A percentile compares a stretch with the other conserved stretches of the same genome.
Evolutionary conservation across 1,140 invertebrate genomes (phyloP).

Genomic region (Orchestia grillus): DNA sequence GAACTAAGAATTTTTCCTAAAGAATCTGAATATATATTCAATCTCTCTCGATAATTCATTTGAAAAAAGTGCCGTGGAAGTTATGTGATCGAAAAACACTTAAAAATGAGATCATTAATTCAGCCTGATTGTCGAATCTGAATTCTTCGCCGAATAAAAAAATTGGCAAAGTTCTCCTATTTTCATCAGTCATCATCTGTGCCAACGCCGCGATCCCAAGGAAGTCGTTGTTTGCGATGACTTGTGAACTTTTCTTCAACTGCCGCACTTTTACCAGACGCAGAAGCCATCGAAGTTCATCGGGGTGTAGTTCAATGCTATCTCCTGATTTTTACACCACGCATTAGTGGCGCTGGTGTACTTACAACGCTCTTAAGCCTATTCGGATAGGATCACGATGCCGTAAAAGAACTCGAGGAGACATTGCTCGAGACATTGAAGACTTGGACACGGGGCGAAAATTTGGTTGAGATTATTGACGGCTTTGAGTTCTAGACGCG

Average conservation of each 20-base stretch:
- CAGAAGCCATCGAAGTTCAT: background rate
- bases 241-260: background rate
- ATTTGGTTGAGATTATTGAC: background rate
- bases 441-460: background rate
- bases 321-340: background rate
- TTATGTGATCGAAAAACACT: background rate
- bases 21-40: no score
- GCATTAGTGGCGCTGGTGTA: background rate
- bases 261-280: background rate
- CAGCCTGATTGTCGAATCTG: background rate
- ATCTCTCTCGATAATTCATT: no score
- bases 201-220: background rate
- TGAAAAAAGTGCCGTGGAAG: background rate
- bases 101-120: background rate
- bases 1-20: no score
- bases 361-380: background rate
- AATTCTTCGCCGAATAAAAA: background rate
- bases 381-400: background rate
- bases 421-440: background rate
- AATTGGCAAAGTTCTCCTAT: background rate
- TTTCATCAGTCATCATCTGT: background rate
- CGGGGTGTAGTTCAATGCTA: background rate
- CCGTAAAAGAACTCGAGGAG: background rate
- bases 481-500: background rate
- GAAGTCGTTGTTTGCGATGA: background rate